A percentile compares a stretch with the other conserved stretches of the same genome.
These are phyloP conservation scores for Chlorops oryzae DNA, from an alignment of 1,140 invertebrate genomes.

Conservation along the genomic window DNA sequence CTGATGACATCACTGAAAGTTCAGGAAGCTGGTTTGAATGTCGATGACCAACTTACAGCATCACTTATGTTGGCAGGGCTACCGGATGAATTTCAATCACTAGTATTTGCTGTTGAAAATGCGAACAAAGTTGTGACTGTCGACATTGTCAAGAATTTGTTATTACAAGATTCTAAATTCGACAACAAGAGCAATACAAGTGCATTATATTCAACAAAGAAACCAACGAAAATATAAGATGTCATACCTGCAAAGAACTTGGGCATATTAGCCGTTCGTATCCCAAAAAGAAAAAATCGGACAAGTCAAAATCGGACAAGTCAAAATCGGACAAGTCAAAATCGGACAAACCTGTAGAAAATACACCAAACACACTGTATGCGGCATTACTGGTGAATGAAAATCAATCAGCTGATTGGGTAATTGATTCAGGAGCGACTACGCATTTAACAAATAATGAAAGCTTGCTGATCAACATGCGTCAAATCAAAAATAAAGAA, in stretches of 20 bases:
- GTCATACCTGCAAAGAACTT: neutral
- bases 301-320: no score
- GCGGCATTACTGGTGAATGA: no score
- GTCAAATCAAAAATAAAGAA: no score
- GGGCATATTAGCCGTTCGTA: neutral
- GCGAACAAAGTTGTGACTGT: slow-evolving; percentile 26
- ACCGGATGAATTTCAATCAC: slow-evolving; percentile 10
- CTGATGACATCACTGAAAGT: slow-evolving; percentile 10
- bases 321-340: no score
- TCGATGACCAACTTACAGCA: slow-evolving; percentile 12
- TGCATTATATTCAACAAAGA: no score
- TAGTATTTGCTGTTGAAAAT: slow-evolving; percentile 12
- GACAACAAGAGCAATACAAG: slow-evolving; percentile 6
- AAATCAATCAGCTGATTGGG: no score
- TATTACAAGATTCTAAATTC: slow-evolving; percentile 36
- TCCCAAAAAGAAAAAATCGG: slow-evolving; percentile 1
- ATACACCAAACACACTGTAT: no score
- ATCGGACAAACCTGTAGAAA: no score
- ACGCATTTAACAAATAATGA: no score
- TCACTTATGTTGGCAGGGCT: slow-evolving; percentile 10
- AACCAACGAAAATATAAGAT: neutral
- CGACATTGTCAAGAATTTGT: slow-evolving; percentile 34
- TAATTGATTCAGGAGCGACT: no score
- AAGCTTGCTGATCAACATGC: no score
- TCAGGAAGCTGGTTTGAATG: slow-evolving; percentile 13